Conservation (phyloP, 53 echinoderm and acorn worm genomes). For the Holothuria leucospilota region DNA sequence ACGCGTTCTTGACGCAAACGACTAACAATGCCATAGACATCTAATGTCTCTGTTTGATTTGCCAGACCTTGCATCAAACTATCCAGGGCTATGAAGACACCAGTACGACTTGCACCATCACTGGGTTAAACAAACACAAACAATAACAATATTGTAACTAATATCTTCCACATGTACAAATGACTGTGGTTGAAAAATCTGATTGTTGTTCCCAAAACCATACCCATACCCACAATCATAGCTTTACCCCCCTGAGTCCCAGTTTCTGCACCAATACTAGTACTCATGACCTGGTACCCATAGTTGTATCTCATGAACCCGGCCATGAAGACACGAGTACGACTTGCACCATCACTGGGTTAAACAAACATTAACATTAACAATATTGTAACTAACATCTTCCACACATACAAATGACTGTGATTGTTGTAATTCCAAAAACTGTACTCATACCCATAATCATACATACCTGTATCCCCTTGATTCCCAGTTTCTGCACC, state of each 20-base stretch:
- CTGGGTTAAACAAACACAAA: slow-evolving; percentile 46
- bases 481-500: too few species aligned
- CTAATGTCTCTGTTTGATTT: slow-evolving; percentile 56
- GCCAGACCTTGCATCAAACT: slow-evolving; percentile 57
- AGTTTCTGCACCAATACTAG: too few species aligned
- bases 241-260: too few species aligned
- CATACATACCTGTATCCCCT: too few species aligned
- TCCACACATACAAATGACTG: background rate
- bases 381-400: background rate
- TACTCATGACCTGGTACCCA: too few species aligned
- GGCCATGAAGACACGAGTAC: slow-evolving; percentile 90
- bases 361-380: background rate
- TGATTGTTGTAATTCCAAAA: too few species aligned
- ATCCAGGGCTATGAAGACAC: slow-evolving; percentile 90
- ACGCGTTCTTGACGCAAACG: slow-evolving; percentile 75
- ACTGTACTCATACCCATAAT: too few species aligned
- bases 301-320: too few species aligned
- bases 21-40: slow-evolving; percentile 79
- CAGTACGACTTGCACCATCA: slow-evolving; percentile 87
- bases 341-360: slow-evolving; percentile 84
- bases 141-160: background rate
- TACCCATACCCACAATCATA: too few species aligned
- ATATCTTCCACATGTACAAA: background rate
- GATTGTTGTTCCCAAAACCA: too few species aligned
- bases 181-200: too few species aligned